Conservation (phyloP, 2,797 vertebrate species). For the Pseudotriccus pelzelni region DNA sequence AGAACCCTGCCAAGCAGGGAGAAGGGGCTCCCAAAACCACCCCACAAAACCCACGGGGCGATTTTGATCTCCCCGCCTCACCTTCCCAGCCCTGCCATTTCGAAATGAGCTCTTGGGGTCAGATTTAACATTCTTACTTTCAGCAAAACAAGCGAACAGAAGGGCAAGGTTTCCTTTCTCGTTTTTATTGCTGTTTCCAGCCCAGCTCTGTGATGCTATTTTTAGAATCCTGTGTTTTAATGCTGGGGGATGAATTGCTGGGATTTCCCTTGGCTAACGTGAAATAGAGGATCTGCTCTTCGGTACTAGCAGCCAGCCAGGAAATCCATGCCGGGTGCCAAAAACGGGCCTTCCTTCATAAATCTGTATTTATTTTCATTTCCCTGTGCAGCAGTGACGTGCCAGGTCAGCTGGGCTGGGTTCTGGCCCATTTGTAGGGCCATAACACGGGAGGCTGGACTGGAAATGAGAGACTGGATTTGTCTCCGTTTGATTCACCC, state of each 20-base stretch:
- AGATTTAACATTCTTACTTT: neutral
- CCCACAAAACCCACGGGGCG: neutral
- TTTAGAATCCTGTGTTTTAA: constrained; percentile 24
- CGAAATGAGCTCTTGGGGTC: neutral
- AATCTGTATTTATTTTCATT: constrained; percentile 16
- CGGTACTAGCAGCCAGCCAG: constrained; percentile 30
- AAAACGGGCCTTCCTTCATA: neutral
- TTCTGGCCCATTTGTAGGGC: neutral
- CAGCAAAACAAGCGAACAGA: neutral
- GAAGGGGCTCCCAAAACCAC: neutral
- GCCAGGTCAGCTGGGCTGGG: neutral
- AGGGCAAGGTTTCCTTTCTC: neutral
- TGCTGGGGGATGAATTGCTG: neutral
- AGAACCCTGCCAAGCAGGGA: neutral
- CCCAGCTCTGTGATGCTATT: neutral
- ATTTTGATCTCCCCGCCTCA: neutral
- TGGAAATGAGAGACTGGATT: neutral
- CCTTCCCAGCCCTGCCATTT: neutral
- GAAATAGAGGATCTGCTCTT: constrained; percentile 20
- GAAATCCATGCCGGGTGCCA: constrained; percentile 30
- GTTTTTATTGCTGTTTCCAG: neutral
- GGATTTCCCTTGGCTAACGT: constrained; percentile 28
- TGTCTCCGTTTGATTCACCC: neutral
- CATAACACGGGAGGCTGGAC: neutral
- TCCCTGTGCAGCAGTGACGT: neutral